Percentiles rank a stretch among this genome's conserved stretches.
These are phyloP conservation scores for Acanthopagrus latus DNA, from an alignment of 2,797 vertebrate genomes.

Conservation along the genomic window DNA sequence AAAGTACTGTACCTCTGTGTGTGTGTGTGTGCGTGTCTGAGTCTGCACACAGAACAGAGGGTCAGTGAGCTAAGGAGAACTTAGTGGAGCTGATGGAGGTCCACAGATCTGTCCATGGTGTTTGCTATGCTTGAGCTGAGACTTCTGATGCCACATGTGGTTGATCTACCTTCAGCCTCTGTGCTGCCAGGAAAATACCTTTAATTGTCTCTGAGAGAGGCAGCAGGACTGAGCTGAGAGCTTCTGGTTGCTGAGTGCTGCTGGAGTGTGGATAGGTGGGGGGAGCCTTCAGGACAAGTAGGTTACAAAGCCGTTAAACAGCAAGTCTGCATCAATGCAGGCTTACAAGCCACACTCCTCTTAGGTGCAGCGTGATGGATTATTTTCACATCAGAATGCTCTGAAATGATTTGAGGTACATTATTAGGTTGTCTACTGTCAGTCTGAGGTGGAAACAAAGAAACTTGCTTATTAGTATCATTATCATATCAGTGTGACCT, in stretches of 20 bases:
- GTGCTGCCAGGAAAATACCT: conserved; percentile 37
- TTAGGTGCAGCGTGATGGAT: too few species aligned
- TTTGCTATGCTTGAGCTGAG: not conserved
- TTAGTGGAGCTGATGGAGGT: conserved; percentile 15
- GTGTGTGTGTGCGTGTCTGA: not conserved
- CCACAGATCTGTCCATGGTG: conserved; percentile 16
- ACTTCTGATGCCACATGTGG: conserved; percentile 20
- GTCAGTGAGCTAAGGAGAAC: not conserved
- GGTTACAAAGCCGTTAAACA: too few species aligned
- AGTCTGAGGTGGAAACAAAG: too few species aligned
- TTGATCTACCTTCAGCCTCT: conserved; percentile 20
- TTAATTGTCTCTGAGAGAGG: conserved; percentile 16
- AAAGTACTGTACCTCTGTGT: not conserved
- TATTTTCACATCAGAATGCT: too few species aligned
- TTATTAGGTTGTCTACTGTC: too few species aligned
- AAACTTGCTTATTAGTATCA: too few species aligned
- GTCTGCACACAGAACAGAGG: not conserved
- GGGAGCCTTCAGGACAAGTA: not conserved
- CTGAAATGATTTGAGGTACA: too few species aligned
- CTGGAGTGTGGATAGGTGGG: conserved; percentile 9
- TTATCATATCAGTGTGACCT: too few species aligned
- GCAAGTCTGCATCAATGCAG: too few species aligned
- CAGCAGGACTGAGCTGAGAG: not conserved
- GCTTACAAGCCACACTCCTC: too few species aligned
- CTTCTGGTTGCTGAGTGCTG: conserved; percentile 16